These are phyloP conservation scores for Xylocopa sonorina DNA, from an alignment of 1,140 invertebrate genomes.

Conservation along the genomic window DNA sequence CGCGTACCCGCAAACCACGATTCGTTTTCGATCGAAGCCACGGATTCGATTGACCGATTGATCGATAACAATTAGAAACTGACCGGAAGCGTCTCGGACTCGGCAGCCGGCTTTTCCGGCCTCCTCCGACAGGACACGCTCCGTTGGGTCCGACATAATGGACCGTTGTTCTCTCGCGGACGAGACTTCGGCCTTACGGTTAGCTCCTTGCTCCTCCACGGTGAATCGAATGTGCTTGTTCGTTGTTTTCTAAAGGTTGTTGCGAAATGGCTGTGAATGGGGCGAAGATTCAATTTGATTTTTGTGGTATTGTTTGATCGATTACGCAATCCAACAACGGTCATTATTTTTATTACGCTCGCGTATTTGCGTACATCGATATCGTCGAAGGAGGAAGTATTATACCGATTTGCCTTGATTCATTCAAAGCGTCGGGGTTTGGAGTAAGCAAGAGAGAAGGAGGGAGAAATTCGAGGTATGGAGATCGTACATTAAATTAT, in stretches of 20 bases:
- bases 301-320: no score
- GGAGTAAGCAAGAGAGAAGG: no score
- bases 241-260: not conserved
- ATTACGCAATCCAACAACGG: no score
- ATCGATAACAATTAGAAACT: slow-evolving; percentile 51
- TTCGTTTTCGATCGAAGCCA: slow-evolving; percentile 35
- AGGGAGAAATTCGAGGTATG: no score
- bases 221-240: not conserved
- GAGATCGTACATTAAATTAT: no score
- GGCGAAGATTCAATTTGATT: no score
- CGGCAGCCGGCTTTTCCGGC: slow-evolving; percentile 25
- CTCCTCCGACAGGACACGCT: slow-evolving; percentile 28
- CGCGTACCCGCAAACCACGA: slow-evolving; percentile 28
- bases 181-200: not conserved
- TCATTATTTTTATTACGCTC: no score
- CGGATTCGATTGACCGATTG: slow-evolving; percentile 53
- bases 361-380: no score
- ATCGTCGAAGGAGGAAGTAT: no score
- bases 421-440: no score
- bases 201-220: not conserved
- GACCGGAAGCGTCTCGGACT: slow-evolving; percentile 22
- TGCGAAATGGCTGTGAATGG: not conserved
- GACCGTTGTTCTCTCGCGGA: slow-evolving; percentile 45
- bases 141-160: slow-evolving; percentile 46
- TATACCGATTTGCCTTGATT: no score